These are phyloP conservation scores for Neodiprion virginianus DNA, from an alignment of 1,140 invertebrate species.

Conservation along the genomic window DNA sequence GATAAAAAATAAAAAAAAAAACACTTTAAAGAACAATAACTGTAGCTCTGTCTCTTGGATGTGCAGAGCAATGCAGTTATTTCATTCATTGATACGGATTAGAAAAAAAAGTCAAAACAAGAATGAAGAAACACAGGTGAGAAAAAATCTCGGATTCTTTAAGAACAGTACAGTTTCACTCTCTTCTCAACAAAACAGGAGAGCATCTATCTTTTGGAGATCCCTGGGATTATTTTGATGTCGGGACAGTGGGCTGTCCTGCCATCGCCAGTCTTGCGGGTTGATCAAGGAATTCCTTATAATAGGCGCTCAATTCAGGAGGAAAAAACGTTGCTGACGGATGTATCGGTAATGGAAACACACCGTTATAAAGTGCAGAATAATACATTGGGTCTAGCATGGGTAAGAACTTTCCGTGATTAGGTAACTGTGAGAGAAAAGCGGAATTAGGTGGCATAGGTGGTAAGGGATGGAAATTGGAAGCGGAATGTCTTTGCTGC, in stretches of 20 bases:
- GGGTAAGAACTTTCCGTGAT: conserved; percentile 54
- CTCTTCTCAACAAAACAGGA: background rate
- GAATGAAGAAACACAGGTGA: background rate
- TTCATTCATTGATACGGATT: background rate
- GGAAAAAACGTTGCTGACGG: conserved; percentile 46
- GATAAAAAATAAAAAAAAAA: no score
- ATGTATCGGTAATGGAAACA: conserved; percentile 50
- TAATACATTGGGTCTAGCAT: conserved; percentile 58
- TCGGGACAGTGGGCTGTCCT: conserved; percentile 53
- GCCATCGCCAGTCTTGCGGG: conserved; percentile 54
- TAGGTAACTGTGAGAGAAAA: conserved; percentile 46
- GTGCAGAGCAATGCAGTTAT: background rate
- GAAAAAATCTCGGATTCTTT: no score
- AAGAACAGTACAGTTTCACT: background rate
- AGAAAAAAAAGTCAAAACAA: background rate
- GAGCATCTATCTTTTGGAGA: background rate
- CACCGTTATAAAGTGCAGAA: conserved; percentile 56
- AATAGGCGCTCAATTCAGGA: conserved; percentile 57
- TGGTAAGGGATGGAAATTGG: conserved; percentile 42
- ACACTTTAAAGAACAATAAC: background rate
- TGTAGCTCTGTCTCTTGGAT: background rate
- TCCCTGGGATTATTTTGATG: conserved; percentile 51
- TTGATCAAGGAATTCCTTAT: conserved; percentile 53
- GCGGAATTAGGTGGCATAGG: conserved; percentile 36
- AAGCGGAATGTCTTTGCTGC: conserved; percentile 48